Conservation (phyloP, 1,140 invertebrate species). For the Sarcophaga peregrina region DNA sequence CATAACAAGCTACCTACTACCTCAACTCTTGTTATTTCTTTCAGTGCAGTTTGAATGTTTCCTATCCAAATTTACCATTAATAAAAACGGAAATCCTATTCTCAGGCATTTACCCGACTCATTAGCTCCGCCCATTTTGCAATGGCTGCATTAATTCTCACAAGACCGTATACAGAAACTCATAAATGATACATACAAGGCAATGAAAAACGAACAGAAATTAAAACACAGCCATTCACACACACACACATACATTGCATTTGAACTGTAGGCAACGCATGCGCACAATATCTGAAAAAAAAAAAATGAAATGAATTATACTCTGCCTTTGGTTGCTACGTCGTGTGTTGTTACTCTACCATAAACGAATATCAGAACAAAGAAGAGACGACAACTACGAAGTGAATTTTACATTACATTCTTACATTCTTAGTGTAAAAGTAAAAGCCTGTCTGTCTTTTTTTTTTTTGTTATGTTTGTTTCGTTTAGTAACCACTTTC, state of each 20-base stretch:
- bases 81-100: not conserved
- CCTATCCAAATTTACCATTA: not conserved
- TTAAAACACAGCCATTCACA: not conserved
- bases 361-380: not conserved
- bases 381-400: not conserved
- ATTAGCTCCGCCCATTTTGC: constrained; percentile 44
- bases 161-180: not conserved
- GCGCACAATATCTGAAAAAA: constrained; percentile 18
- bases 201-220: not conserved
- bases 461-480: not conserved
- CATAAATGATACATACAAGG: constrained; percentile 22
- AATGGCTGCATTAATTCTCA: constrained; percentile 39
- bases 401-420: not conserved
- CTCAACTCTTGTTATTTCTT: not conserved
- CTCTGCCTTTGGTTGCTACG: too few relatives aligned
- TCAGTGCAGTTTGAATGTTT: constrained; percentile 14
- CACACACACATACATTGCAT: not conserved
- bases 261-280: constrained; percentile 1
- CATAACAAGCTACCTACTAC: too few relatives aligned
- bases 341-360: too few relatives aligned
- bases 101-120: not conserved
- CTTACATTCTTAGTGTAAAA: too few relatives aligned
- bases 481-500: not conserved
- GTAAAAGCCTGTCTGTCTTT: too few relatives aligned
- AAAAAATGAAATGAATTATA: not conserved